Conservation (phyloP, 2,888 invertebrate species). For the Geophilus truncorum region DNA sequence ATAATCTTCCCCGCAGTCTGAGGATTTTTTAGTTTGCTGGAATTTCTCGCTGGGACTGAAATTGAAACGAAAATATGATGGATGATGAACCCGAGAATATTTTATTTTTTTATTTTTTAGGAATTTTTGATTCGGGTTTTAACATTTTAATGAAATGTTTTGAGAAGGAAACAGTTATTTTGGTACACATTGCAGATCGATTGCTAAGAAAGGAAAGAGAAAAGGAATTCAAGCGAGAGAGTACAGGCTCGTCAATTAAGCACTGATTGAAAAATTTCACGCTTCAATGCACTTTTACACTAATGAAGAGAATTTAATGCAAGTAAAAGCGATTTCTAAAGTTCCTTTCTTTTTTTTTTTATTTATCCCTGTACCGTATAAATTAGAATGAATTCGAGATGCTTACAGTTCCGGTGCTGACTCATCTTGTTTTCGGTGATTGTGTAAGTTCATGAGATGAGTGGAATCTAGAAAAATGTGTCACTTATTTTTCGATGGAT, state of each 20-base stretch:
- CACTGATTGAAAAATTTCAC: background rate
- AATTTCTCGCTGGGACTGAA: background rate
- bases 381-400: background rate
- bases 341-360: background rate
- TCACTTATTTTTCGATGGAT: background rate
- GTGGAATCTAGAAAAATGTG: background rate
- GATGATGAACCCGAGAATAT: too few species aligned
- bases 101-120: too few species aligned
- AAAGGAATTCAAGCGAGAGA: background rate
- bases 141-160: background rate
- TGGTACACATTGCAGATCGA: background rate
- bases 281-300: background rate
- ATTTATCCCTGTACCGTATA: background rate
- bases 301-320: background rate
- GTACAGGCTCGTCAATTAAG: background rate
- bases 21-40: background rate
- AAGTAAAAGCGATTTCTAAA: background rate
- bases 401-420: background rate
- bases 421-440: slow-evolving; percentile 29
- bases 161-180: background rate
- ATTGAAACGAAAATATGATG: background rate
- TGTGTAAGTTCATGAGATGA: slow-evolving; percentile 23
- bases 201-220: background rate
- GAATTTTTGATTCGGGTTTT: background rate
- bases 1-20: background rate